Evolutionary conservation across 1,140 invertebrate species (phyloP).

Genomic region (Drosophila pseudoananassae): DNA sequence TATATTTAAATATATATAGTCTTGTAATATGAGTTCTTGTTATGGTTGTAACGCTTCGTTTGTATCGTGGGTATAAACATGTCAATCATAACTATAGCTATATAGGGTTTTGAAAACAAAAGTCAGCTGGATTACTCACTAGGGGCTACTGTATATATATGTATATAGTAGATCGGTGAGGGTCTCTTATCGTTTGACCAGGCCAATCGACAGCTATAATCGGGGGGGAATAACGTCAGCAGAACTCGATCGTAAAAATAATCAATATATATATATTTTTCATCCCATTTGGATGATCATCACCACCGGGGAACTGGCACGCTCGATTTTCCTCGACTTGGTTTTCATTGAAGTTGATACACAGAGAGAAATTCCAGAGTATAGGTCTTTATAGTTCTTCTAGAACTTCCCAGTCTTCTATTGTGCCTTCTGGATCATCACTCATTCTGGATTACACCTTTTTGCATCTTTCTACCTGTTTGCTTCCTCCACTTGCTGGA

Average conservation of each 20-base stretch:
- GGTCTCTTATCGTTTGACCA: conserved; percentile 37
- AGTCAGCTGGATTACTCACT: conserved; percentile 45
- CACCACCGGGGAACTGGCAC: conserved; percentile 24
- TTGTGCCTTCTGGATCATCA: background rate
- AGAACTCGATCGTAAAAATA: conserved; percentile 40
- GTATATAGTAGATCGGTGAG: conserved; percentile 3
- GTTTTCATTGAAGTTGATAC: conserved; percentile 25
- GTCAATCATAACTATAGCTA: conserved; percentile 52
- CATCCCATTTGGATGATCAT: conserved; percentile 25
- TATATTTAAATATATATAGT: no score
- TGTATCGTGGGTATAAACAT: conserved; percentile 55
- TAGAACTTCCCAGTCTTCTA: background rate
- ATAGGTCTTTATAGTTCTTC: background rate
- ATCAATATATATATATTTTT: conserved; percentile 23
- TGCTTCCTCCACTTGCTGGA: conserved; percentile 12
- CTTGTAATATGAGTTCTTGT: conserved; percentile 29
- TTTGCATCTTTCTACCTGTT: conserved; percentile 38
- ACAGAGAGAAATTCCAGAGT: background rate
- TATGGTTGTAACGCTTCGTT: conserved; percentile 47
- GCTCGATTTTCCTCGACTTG: conserved; percentile 36
- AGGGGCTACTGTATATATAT: conserved; percentile 10
- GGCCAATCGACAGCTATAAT: conserved; percentile 31
- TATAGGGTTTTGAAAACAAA: conserved; percentile 27
- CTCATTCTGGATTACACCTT: conserved; percentile 7
- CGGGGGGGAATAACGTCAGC: conserved; percentile 46